A percentile compares a stretch with the other conserved stretches of the same genome.
Evolutionary conservation across 2,797 vertebrate species (phyloP).

Genomic region (Taeniopygia guttata): DNA sequence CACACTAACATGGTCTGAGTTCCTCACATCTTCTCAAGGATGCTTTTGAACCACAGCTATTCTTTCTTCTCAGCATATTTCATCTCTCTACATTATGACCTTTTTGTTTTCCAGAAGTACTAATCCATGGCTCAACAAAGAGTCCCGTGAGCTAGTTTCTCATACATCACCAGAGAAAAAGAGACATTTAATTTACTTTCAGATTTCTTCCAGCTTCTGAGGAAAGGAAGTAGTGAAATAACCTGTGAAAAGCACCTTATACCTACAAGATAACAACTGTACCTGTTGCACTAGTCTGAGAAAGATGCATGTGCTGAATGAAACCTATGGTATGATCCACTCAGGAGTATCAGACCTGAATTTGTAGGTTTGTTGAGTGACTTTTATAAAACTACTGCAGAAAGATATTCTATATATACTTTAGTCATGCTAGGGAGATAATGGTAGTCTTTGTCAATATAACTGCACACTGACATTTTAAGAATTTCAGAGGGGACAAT

Average conservation of each 20-base stretch:
- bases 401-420: neutral
- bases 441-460: neutral
- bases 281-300: neutral
- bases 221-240: neutral
- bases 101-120: neutral
- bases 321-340: neutral
- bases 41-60: neutral
- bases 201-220: neutral
- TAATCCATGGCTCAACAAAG: neutral
- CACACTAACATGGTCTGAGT: rapidly evolving
- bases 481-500: neutral
- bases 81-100: neutral
- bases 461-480: neutral
- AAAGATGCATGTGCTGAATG: neutral
- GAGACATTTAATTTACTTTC: neutral
- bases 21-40: neutral
- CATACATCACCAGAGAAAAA: neutral
- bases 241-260: neutral
- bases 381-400: neutral
- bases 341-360: neutral
- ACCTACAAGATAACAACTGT: neutral
- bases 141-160: neutral
- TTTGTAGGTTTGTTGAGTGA: neutral
- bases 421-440: neutral
- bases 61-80: neutral